Evolutionary conservation across 2,888 invertebrate species (phyloP).

Genomic region (Rhamnusium bicolor): DNA sequence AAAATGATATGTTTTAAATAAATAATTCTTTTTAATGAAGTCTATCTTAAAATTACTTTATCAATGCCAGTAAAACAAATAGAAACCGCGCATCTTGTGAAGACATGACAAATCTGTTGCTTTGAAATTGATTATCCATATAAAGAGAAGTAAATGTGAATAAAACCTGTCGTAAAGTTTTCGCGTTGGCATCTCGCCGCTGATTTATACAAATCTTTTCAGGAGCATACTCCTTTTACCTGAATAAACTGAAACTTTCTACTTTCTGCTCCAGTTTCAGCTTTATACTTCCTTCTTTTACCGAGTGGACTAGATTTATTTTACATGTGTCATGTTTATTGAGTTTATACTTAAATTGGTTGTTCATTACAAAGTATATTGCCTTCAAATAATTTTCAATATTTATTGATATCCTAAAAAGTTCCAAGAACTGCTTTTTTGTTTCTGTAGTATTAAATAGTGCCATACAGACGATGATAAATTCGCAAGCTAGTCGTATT

Average conservation of each 20-base stretch:
- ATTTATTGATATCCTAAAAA: too few species aligned
- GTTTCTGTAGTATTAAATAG: too few species aligned
- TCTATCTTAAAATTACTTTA: background rate
- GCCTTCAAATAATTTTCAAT: too few species aligned
- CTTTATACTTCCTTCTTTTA: background rate
- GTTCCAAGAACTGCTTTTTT: too few species aligned
- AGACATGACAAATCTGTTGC: constrained; percentile 14
- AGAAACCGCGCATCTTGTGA: background rate
- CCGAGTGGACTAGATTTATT: background rate
- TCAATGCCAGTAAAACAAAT: background rate
- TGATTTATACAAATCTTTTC: constrained; percentile 23
- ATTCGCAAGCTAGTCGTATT: too few species aligned
- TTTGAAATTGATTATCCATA: constrained; percentile 3
- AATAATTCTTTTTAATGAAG: too few species aligned
- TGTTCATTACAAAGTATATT: background rate
- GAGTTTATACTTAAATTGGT: background rate
- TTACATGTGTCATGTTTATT: background rate
- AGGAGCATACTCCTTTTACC: background rate
- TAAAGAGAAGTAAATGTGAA: constrained; percentile 3
- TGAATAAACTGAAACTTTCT: constrained; percentile 25
- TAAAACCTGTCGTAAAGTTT: constrained; percentile 27
- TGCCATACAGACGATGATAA: too few species aligned
- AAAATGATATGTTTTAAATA: too few species aligned
- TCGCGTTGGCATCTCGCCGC: background rate
- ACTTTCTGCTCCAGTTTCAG: constrained; percentile 8